These are phyloP conservation scores for Dascillus cervinus DNA, from an alignment of 2,888 invertebrate genomes.

Conservation along the genomic window DNA sequence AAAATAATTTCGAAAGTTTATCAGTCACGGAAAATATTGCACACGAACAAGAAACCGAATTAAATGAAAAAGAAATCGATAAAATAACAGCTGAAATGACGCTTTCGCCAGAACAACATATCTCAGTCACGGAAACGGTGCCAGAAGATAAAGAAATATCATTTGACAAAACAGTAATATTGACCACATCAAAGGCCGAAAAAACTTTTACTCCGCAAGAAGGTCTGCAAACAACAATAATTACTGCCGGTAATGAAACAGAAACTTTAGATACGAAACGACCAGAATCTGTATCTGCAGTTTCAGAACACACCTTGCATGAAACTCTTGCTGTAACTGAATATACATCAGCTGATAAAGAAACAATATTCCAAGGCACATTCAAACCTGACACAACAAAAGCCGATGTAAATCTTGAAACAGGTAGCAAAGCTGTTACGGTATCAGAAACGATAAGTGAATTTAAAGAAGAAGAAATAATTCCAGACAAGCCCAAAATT, in stretches of 20 bases:
- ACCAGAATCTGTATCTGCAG: conserved; percentile 28
- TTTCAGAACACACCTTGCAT: conserved; percentile 27
- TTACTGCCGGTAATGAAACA: conserved; percentile 24
- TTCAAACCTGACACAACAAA: conserved; percentile 24
- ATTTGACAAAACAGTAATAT: conserved; percentile 24
- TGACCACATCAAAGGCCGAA: conserved; percentile 27
- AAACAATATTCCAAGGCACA: conserved; percentile 28
- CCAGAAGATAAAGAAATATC: conserved; percentile 35
- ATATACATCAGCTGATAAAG: conserved; percentile 35
- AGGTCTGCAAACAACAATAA: conserved; percentile 27
- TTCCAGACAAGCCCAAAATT: conserved; percentile 23
- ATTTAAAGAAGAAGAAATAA: conserved; percentile 33
- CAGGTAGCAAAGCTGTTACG: conserved; percentile 22
- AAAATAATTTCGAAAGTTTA: conserved; percentile 38
- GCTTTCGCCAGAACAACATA: conserved; percentile 39
- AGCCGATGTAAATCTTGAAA: conserved; percentile 31
- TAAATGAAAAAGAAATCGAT: conserved; percentile 30
- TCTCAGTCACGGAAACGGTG: conserved; percentile 37
- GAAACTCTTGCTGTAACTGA: conserved; percentile 31
- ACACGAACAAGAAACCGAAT: conserved; percentile 42
- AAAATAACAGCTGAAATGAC: conserved; percentile 40
- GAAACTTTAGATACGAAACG: conserved; percentile 19
- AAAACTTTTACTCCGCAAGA: conserved; percentile 30
- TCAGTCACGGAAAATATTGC: conserved; percentile 43
- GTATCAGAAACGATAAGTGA: conserved; percentile 30